Base-by-base conservation (phyloP, 2,113 vertebrate genomes). In the Geococcyx californianus region DNA sequence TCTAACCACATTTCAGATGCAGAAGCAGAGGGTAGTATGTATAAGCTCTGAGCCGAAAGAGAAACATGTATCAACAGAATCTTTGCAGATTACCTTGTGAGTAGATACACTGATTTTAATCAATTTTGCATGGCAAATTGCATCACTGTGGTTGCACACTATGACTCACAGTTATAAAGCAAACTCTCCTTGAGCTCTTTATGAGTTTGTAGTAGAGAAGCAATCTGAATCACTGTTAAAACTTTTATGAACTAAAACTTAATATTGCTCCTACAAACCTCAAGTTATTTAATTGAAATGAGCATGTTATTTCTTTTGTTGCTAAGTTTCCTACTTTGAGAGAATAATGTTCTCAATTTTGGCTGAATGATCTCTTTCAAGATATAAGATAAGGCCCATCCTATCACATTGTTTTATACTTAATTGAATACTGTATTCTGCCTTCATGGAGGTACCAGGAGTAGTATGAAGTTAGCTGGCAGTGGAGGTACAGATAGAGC, bases 321-420 rank as follows among this genome's bases (percentile, higher is more conserved):
- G 44, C 52, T 91, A 87, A 85, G 45, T 56, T 85, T 87, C 36
- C 19, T 87, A n/a, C 44, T 89, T 70, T 1, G 1, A 18, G 16
- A 93, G 66, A 97, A 89, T 75, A 82, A 91, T 34, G 52, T 58
- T 87, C 24, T 85, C 44, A 56, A 64, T 90, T 87, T 91, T 69
- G 90, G 49, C 58, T 82, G 62, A 90, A 68, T 25, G 38, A 6
- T 59, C 84, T 84, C 11, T 91, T 91, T 75, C 40, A 79, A 87
- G 31, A 44, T 56, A 42, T 44, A 87, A 67, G 74, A 77, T 47
- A 88, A 85, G 12, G 20, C n/a, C 63, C 62, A 76, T 47, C 70
- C 84, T 87, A 87, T 68, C 62, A 52, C 52, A 68, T 20, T 79
- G 68, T 33, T 93, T 93, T 49, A 47, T 67, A 91, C 75, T 82